Base-by-base conservation (phyloP, 2,113 vertebrate species). In the Megalops atlanticus region DNA sequence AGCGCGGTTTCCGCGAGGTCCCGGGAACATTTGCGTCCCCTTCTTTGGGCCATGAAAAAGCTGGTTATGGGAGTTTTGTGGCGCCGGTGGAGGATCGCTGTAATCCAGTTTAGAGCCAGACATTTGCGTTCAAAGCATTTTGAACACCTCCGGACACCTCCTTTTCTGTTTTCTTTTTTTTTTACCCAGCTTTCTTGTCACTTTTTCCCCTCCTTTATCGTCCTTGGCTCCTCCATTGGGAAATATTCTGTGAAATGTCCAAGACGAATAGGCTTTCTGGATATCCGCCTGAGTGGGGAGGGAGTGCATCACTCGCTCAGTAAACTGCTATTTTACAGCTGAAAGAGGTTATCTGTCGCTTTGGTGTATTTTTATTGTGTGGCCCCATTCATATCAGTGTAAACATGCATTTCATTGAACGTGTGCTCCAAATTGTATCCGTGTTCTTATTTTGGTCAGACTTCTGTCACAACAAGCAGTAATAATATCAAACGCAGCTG, bases 161-260 rank as follows among this genome's bases (percentile, higher is more conserved):
- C 49, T 27, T 77, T 79, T 38, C 43, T 78, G 12, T 77, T 21
- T 49, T 12, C 12, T 54, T n/a, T 58, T 77, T 54, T 35, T 52
- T 3, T 36, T 73, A 6, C 40, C 18, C 40, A 39, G 5, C 31
- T 39, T 21, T 76, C 7, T 68, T 31, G 7, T 52, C 33, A 74
- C 43, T 24, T 27, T 36, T 75, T n/a, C n/a, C 12, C n/a, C 69
- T n/a, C 35, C 36, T 14, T 31, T 36, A 18, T 35, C 47, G 21
- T 27, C 24, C 21, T 74, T 39, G 36, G 14, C 75, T 78, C 35
- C 72, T 77, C 68, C 71, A 76, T 79, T 79, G 47, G 83, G 76
- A 78, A 78, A 79, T 81, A 81, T 85, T 70, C 79, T 77, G 54
- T 52, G 75, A 41, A 68, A 85, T 81, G 72, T 81, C 69, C 81